phyloP scores from a whole-genome alignment of 1,140 invertebrate genomes.

The Plutomurus gul region DNA sequence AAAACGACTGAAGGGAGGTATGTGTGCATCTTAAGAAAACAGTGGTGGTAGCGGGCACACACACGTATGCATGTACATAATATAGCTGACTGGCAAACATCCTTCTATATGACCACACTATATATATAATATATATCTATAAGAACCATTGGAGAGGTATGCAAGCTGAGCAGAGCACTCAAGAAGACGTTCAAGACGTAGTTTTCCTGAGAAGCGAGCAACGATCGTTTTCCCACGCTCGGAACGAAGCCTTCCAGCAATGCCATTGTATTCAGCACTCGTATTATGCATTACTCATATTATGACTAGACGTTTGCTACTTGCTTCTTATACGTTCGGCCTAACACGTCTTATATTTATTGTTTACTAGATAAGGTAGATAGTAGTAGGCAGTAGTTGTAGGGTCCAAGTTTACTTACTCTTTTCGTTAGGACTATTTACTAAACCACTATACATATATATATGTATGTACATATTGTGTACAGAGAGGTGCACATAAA shows the following conservation, averaged over 20 bases:
- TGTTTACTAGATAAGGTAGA: too few species aligned
- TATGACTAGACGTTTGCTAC: slow-evolving; percentile 21
- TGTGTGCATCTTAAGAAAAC: too few species aligned
- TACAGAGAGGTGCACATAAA: too few species aligned
- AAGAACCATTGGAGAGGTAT: too few species aligned
- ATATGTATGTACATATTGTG: not conserved
- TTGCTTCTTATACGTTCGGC: not conserved
- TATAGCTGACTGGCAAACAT: slow-evolving; percentile 19
- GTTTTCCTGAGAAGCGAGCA: slow-evolving; percentile 45
- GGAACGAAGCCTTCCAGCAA: slow-evolving; percentile 42
- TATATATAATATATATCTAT: not conserved
- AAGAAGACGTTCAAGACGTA: slow-evolving; percentile 31
- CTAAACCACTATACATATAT: not conserved
- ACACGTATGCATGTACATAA: too few species aligned
- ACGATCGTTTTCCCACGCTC: slow-evolving; percentile 48
- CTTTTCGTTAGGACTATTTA: not conserved
- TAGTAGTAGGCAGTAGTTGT: too few species aligned
- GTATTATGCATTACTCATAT: slow-evolving; percentile 30
- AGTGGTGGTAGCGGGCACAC: too few species aligned
- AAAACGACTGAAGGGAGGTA: too few species aligned
- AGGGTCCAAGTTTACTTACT: not conserved
- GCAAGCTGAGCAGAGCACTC: not conserved
- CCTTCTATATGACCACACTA: too few species aligned
- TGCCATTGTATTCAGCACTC: slow-evolving; percentile 32
- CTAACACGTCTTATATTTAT: too few species aligned